Evolutionary conservation across 2,113 vertebrate genomes (phyloP).

Genomic region (Lepisosteus osseus): DNA sequence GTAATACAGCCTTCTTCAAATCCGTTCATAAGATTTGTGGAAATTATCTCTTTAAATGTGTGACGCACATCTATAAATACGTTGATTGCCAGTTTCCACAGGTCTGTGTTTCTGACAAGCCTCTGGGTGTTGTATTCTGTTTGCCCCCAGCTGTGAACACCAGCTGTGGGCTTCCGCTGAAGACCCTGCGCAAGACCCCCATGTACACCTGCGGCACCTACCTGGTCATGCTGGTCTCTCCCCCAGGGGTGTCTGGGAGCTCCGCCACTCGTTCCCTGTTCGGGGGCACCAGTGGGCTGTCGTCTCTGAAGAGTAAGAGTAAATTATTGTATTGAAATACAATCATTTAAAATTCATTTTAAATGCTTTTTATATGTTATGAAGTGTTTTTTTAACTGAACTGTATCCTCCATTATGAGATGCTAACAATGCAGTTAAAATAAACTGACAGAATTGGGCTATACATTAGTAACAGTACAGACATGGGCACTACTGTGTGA

Average conservation of each 20-base stretch:
- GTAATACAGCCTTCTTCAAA: no score
- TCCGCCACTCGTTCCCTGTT: constrained; percentile 96
- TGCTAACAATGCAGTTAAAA: no score
- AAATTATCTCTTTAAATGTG: no score
- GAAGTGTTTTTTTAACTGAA: no score
- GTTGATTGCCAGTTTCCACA: no score
- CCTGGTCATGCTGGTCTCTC: constrained; percentile 91
- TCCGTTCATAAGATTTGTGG: no score
- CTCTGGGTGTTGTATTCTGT: neutral
- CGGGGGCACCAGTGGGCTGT: constrained; percentile 89
- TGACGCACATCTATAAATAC: no score
- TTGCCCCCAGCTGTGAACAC: constrained; percentile 79
- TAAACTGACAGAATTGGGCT: no score
- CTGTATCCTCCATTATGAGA: no score
- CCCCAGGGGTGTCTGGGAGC: constrained; percentile 90
- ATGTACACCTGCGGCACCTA: constrained; percentile 95
- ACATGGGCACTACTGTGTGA: no score
- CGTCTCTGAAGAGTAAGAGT: constrained; percentile 90
- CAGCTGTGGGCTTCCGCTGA: constrained; percentile 93
- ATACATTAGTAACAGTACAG: no score
- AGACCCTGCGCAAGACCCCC: constrained; percentile 87
- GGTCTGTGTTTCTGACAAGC: no score
- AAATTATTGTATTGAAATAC: neutral
- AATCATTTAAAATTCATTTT: neutral
- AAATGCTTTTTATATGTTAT: neutral